Base-by-base conservation (phyloP, 2,888 invertebrate genomes). In the Eupithecia abbreviata region DNA sequence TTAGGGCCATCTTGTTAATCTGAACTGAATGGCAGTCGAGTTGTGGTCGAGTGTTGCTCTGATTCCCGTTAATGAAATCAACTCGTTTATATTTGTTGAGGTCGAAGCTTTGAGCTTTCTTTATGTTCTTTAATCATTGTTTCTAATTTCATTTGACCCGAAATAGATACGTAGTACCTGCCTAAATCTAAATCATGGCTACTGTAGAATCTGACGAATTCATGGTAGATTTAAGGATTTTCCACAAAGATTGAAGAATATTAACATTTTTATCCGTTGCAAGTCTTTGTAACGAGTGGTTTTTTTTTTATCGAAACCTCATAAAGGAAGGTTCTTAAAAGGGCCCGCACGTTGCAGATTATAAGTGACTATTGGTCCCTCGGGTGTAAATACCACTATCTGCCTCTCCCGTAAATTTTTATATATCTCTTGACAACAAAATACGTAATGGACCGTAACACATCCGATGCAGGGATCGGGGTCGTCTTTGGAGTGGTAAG, bases 1-100 rank as follows among this genome's bases (percentile, higher is more conserved):
- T 87, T 71, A 75, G 84, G 80, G 83, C 80, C 85, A 83, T 86
- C 84, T 85, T 85, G 83, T 85, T 85, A 86, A 85, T 83, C 83
- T 83, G 80, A 81, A 78, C 83, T 83, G 80, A 81, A 78, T 77
- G 78, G 77, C 65, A 70, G 62, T 62, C 30, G 62, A 62, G 30
- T 9, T 62, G 62, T 62, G 62, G 79, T 84, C 70, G 81, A 82
- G 79, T 82, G 80, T 80, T 77, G 76, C 75, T 80, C 79, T 80
- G 81, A 82, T 83, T 83, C 81, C 76, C n/a, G 30, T 30, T 85
- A 83, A 86, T 84, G 78, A 81, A 81, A 81, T 77, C 82, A 81
- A 83, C 81, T 84, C 83, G 69, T 79, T 75, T 78, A 78, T 82
- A 75, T 80, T 77, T 79, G 71, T 75, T 75, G 75, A 42, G 42